Evolutionary conservation across 2,113 vertebrate species (phyloP).

Genomic region (Sprattus sprattus): DNA sequence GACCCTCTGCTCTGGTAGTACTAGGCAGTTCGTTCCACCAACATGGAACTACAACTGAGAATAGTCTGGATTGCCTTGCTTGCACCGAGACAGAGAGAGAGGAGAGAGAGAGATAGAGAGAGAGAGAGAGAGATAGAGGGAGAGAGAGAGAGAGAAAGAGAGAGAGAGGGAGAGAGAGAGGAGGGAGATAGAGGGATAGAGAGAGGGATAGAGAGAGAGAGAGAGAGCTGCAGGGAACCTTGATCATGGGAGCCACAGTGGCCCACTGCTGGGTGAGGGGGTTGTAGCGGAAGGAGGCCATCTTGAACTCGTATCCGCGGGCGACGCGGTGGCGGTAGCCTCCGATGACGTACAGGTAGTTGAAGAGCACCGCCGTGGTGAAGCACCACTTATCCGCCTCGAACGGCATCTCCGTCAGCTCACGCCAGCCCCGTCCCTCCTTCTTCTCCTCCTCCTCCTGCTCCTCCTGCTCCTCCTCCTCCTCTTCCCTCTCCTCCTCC

Average conservation of each 20-base stretch:
- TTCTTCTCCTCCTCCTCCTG: conserved; percentile 43
- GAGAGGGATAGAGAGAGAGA: too few relatives aligned
- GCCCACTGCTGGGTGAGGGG: conserved; percentile 66
- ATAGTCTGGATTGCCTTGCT: too few relatives aligned
- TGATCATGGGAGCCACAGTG: conserved; percentile 65
- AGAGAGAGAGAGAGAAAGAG: too few relatives aligned
- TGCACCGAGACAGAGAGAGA: too few relatives aligned
- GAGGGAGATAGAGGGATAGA: too few relatives aligned
- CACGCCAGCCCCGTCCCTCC: conserved; percentile 57
- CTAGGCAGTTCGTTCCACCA: too few relatives aligned
- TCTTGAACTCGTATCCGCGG: conserved; percentile 72
- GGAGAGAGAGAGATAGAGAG: too few relatives aligned
- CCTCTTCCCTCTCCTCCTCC: conserved; percentile 40
- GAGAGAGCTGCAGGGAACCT: conserved; percentile 62
- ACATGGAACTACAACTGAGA: too few relatives aligned
- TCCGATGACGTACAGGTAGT: conserved; percentile 75
- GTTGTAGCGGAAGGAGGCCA: conserved; percentile 75
- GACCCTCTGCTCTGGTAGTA: too few relatives aligned
- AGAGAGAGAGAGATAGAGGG: too few relatives aligned
- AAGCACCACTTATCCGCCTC: conserved; percentile 77
- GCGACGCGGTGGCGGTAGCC: conserved; percentile 65
- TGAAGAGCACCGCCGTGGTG: conserved; percentile 72
- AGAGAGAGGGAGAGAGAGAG: too few relatives aligned
- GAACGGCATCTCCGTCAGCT: conserved; percentile 68
- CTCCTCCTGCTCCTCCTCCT: conserved; percentile 42